Conservation (phyloP, 1,140 invertebrate genomes). For the Pseudomyrmex gracilis region DNA sequence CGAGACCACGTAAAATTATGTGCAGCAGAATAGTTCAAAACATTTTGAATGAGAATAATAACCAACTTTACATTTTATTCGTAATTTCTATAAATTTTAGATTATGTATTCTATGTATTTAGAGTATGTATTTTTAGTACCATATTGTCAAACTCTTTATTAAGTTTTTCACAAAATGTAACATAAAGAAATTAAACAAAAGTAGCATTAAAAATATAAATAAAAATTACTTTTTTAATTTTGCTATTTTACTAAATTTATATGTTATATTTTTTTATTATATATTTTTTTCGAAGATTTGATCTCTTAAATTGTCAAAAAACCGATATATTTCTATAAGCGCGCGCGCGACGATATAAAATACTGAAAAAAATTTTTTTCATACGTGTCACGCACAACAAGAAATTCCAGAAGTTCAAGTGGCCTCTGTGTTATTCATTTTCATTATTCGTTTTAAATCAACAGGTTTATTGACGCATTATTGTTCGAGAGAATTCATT, state of each 20-base stretch:
- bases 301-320: not conserved
- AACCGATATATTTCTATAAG: not conserved
- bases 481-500: slow-evolving; percentile 10
- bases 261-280: not conserved
- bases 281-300: too few species aligned
- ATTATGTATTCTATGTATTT: not conserved
- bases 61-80: slow-evolving; percentile 38
- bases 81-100: slow-evolving; percentile 42
- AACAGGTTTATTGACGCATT: not conserved
- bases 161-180: slow-evolving; percentile 25
- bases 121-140: slow-evolving; percentile 4
- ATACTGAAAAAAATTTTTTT: not conserved
- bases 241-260: not conserved
- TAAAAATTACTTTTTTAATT: not conserved
- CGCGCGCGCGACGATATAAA: not conserved
- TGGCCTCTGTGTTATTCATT: not conserved
- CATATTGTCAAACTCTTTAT: slow-evolving; percentile 11
- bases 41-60: slow-evolving; percentile 56
- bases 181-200: slow-evolving; percentile 1
- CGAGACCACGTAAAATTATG: slow-evolving; percentile 43
- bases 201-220: not conserved
- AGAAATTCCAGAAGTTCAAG: not conserved
- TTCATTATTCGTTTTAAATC: slow-evolving; percentile 25
- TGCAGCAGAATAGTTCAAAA: slow-evolving; percentile 39
- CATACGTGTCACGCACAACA: too few species aligned